phyloP scores from a whole-genome alignment of 2,888 invertebrate species.

The Drosophila paucipuncta region DNA sequence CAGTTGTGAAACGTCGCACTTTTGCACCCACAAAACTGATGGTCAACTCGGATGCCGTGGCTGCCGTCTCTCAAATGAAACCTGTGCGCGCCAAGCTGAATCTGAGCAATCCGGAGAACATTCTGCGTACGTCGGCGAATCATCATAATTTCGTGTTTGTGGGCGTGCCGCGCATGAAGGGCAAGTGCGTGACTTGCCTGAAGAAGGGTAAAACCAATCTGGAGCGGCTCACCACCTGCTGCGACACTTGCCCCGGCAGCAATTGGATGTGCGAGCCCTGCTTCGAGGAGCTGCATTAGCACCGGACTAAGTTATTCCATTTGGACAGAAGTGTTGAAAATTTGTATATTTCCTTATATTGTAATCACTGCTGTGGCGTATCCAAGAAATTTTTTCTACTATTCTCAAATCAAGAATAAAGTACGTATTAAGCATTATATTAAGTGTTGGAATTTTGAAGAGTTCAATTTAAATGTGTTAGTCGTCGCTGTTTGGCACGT shows the following conservation, averaged over 20 bases:
- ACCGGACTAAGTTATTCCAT: neutral
- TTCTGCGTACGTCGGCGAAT: slow-evolving; percentile 75
- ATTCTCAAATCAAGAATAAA: slow-evolving; percentile 6
- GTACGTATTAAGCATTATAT: neutral
- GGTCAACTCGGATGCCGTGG: neutral
- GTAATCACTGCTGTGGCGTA: neutral
- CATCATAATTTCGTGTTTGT: slow-evolving; percentile 82
- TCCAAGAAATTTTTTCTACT: neutral
- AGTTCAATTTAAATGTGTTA: neutral
- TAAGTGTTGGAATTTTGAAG: neutral
- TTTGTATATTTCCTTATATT: slow-evolving; percentile 2
- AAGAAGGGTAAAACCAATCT: slow-evolving; percentile 63
- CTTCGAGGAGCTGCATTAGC: slow-evolving; percentile 67
- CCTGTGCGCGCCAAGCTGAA: slow-evolving; percentile 36
- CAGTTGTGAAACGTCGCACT: slow-evolving; percentile 13
- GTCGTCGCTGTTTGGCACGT: slow-evolving; percentile 4
- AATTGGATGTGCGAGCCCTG: slow-evolving; percentile 84
- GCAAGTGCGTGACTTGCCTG: slow-evolving; percentile 84
- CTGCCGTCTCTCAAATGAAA: slow-evolving; percentile 8
- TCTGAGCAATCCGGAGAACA: slow-evolving; percentile 71
- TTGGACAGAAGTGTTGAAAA: neutral
- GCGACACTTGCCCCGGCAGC: slow-evolving; percentile 83
- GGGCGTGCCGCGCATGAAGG: slow-evolving; percentile 81
- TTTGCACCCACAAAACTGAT: neutral
- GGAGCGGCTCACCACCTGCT: slow-evolving; percentile 82